Base-by-base conservation (phyloP, 2,797 vertebrate species). In the Australoheros facetus region DNA sequence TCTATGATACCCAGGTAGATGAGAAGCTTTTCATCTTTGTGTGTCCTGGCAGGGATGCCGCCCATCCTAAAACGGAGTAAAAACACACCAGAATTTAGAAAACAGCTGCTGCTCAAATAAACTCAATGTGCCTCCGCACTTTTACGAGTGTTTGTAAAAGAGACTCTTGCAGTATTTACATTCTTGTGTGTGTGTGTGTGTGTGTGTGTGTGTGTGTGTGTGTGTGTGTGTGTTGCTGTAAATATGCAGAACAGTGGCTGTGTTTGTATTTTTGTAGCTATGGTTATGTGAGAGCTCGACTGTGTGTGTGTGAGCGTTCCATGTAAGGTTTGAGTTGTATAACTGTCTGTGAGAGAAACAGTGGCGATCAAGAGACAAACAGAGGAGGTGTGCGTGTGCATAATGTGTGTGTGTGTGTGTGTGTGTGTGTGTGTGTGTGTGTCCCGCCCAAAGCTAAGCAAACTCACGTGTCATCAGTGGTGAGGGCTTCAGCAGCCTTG, bases 1-100 rank as follows among this genome's bases (percentile, higher is more conserved):
- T 99, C 98, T 81, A 99, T 99, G 90, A 99, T 99, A 32, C 98
- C 98, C 93, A 99, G 96, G 92, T 98, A 99, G 76, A 99, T 96
- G 88, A 99, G 96, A 71, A 99, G 92, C 82, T 97, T 98, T 86
- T 98, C 98, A 56, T 98, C 98, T 90, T 95, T 98, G 93, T 98
- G 96, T 84, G 96, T 98, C 93, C 97, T 98, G 75, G 97, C 98
- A 84, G 98, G 98, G 93, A 99, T 99, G 56, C 98, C 98, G 60
- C 98, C 98, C 98, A 99, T 99, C 93, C 98, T 99, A 85, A 74
- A 88, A 80, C 85, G 14, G 84, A 80, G 78, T 81, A 60, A 54
- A 90, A 85, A 82, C 54, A 91, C 55, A 69, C 2, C 58, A 78
- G 73, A 69, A 71, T 80, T 92, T 51, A 91, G 78, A 76, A 21